Evolutionary conservation across 2,888 invertebrate species (phyloP).

Genomic region (Cheiracanthium punctorium): DNA sequence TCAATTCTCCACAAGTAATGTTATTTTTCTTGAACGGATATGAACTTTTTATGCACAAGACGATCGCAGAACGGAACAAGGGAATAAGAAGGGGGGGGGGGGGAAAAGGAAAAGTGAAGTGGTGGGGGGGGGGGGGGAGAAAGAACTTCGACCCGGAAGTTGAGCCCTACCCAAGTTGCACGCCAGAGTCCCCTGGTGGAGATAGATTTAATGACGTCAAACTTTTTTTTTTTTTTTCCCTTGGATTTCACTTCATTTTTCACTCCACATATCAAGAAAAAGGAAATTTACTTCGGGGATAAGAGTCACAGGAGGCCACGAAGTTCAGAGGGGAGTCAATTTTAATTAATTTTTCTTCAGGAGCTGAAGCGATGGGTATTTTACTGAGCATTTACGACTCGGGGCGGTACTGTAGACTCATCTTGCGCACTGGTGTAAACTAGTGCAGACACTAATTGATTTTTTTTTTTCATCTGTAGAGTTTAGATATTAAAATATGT

Average conservation of each 20-base stretch:
- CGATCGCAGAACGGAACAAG: neutral
- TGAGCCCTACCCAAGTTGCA: constrained; percentile 45
- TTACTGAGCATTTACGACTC: neutral
- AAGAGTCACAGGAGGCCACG: neutral
- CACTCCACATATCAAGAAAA: neutral
- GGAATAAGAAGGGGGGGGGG: neutral
- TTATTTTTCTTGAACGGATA: constrained; percentile 23
- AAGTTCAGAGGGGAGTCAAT: neutral
- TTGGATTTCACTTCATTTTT: neutral
- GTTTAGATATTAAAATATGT: no score
- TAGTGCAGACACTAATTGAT: no score
- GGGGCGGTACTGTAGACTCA: no score
- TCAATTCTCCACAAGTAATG: no score
- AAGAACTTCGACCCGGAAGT: constrained; percentile 46
- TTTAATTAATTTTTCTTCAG: neutral
- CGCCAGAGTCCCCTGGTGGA: constrained; percentile 58
- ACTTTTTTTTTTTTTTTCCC: constrained; percentile 12
- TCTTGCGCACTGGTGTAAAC: no score
- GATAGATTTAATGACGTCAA: constrained; percentile 58
- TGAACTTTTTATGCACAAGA: constrained; percentile 38
- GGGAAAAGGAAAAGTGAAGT: neutral
- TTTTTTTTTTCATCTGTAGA: no score
- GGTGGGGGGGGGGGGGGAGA: neutral
- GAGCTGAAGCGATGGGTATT: neutral
- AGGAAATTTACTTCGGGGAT: neutral